Evolutionary conservation across 2,113 vertebrate genomes (phyloP).

Genomic region (Lanius collurio): DNA sequence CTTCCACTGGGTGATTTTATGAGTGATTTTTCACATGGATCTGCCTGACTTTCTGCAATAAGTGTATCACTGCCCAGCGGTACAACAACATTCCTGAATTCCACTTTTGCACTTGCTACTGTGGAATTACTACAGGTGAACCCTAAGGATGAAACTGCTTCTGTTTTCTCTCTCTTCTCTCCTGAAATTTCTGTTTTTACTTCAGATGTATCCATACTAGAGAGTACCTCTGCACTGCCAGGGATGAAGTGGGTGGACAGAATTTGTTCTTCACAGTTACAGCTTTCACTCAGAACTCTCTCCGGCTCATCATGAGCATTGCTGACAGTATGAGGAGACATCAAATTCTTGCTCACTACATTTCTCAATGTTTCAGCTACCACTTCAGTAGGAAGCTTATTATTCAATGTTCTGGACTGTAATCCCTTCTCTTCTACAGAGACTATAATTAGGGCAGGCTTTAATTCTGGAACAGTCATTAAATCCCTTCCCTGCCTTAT

Average conservation of each 20-base stretch:
- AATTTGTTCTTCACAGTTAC: not conserved
- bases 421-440: slow-evolving; percentile 53
- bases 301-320: not conserved
- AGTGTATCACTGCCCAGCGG: not conserved
- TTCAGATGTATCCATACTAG: not conserved
- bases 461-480: not conserved
- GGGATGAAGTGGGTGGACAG: not conserved
- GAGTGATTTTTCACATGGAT: not conserved
- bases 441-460: slow-evolving; percentile 14
- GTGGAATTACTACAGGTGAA: not conserved
- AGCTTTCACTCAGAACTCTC: not conserved
- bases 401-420: slow-evolving; percentile 25
- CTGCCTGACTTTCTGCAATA: not conserved
- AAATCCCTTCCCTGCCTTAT: not conserved
- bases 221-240: not conserved
- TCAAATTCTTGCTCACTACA: not conserved
- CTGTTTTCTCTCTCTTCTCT: not conserved
- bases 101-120: not conserved
- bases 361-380: not conserved
- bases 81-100: not conserved
- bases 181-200: not conserved
- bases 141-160: not conserved
- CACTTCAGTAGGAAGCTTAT: not conserved
- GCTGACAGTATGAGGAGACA: not conserved
- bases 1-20: not conserved